Percentiles rank a stretch among this genome's conserved stretches.
phyloP scores from a whole-genome alignment of 1,140 invertebrate species.

The Aricia agestis region DNA sequence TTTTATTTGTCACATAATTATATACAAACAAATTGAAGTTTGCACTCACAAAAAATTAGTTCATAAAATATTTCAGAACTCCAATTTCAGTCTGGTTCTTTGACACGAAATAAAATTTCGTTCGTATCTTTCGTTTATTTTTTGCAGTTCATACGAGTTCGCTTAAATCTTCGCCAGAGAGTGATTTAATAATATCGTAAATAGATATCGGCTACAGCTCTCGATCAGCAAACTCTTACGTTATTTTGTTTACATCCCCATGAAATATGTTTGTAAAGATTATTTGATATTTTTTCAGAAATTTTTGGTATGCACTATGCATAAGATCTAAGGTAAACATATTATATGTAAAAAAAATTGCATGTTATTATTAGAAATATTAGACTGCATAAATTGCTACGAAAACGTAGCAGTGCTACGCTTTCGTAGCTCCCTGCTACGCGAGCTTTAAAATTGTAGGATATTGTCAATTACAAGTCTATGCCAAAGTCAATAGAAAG shows the following conservation, averaged over 20 bases:
- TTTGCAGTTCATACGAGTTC: not conserved
- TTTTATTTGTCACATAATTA: too few relatives aligned
- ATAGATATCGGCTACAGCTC: not conserved
- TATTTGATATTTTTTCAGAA: not conserved
- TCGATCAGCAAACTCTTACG: not conserved
- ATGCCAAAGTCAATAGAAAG: too few relatives aligned
- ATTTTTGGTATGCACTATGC: too few relatives aligned
- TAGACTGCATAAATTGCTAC: too few relatives aligned
- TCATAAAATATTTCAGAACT: not conserved
- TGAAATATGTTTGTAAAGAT: not conserved
- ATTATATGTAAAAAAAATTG: too few relatives aligned
- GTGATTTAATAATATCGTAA: not conserved
- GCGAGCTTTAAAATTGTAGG: too few relatives aligned
- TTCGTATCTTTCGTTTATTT: not conserved
- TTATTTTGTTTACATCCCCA: not conserved
- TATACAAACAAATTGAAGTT: not conserved
- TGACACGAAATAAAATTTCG: not conserved
- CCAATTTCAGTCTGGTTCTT: not conserved
- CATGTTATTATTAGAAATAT: too few relatives aligned
- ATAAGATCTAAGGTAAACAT: too few relatives aligned
- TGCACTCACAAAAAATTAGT: not conserved
- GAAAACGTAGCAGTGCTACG: too few relatives aligned
- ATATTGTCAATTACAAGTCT: too few relatives aligned
- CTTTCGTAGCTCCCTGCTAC: too few relatives aligned
- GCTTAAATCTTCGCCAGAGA: not conserved